Base-by-base conservation (phyloP, 2,113 vertebrate species). In the Tauraco erythrolophus region DNA sequence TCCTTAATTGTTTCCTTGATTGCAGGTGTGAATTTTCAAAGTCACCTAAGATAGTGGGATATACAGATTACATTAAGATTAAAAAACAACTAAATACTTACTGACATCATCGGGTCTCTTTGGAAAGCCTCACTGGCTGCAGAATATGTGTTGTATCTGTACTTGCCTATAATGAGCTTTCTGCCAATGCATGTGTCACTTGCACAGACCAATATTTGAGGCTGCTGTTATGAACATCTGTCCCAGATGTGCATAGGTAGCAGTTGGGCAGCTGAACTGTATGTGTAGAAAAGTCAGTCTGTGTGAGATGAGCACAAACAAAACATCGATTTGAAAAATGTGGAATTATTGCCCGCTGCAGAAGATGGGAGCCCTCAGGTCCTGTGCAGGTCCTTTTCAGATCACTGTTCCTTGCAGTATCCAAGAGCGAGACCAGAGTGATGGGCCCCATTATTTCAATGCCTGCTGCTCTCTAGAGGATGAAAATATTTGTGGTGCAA, bases 391-490 rank as follows among this genome's bases (percentile, higher is more conserved):
- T 28, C 39, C 21, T 83, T 88, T 58, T 58, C 31, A 81, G 28
- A 23, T 27, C 27, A 58, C 24, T 1, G 0, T 50, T 45, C 19
- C 48, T 90, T 62, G 54, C 2, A 8, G 41, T 84, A 89, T 15
- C 57, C 43, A 71, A 28, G 70, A 53, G 22, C 41, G 35, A 91
- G 92, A 93, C 61, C 46, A 68, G 54, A 87, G 54, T 46, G 41
- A 66, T 95, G 39, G 8, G 41, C 69, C 15, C 33, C 8, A 3
- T 68, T 84, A 70, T 71, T 94, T 84, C 89, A 94, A 76, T 82
- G 54, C 82, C 71, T 54, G 61, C 81, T 94, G 65, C 71, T 89
- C 43, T 85, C 35, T 70, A 92, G 51, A 86, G 76, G 28, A 90
- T 70, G 92, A 70, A 86, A 95, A 75, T 56, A 82, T 64, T 76